Evolutionary conservation across 2,113 vertebrate genomes (phyloP).

Genomic region (Okapia johnstoni): DNA sequence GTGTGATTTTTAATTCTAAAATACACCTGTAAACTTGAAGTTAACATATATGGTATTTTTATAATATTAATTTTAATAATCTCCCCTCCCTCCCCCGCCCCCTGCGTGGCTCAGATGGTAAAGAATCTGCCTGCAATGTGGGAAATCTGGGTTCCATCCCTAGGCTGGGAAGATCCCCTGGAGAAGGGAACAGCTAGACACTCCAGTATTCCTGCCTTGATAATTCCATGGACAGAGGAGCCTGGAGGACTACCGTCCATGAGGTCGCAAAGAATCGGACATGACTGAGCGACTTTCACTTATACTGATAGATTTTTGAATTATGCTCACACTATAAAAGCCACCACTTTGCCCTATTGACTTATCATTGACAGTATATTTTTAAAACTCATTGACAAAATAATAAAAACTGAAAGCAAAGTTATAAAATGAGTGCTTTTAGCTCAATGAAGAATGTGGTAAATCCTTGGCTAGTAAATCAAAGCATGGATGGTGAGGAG

Average conservation of each 20-base stretch:
- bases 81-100: rapidly evolving
- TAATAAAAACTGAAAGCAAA: neutral
- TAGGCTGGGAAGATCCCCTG: neutral
- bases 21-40: neutral
- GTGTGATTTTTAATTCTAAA: neutral
- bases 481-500: neutral
- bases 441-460: neutral
- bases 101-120: neutral
- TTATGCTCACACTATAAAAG: neutral
- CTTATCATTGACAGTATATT: neutral
- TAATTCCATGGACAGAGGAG: neutral
- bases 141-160: neutral
- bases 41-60: neutral
- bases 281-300: rapidly evolving
- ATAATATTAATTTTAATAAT: neutral
- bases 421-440: neutral
- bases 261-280: rapidly evolving
- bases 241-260: neutral
- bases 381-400: neutral
- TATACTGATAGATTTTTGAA: neutral
- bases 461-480: neutral
- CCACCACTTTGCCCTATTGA: neutral
- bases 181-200: neutral
- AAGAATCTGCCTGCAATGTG: rapidly evolving
- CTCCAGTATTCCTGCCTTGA: neutral